Percentiles rank a stretch among this genome's conserved stretches.
Evolutionary conservation across 2,797 vertebrate species (phyloP).

Genomic region (Crypturellus tataupa): DNA sequence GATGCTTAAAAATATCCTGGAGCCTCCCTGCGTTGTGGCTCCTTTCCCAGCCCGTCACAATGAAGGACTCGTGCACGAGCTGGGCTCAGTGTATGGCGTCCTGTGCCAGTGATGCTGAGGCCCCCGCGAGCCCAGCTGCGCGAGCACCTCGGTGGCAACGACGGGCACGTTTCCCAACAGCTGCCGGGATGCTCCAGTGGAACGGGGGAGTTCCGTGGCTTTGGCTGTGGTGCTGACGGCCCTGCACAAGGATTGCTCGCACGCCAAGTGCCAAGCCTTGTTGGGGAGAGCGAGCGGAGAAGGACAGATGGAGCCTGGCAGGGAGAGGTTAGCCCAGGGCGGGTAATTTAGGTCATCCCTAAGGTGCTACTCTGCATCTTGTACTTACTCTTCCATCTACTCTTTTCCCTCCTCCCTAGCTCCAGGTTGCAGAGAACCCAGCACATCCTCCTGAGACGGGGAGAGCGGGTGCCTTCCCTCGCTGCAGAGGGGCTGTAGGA

Average conservation of each 20-base stretch:
- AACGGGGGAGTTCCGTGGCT: neutral
- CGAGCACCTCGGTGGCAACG: neutral
- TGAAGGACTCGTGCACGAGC: rapidly evolving
- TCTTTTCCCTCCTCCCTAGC: neutral
- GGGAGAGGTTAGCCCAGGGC: neutral
- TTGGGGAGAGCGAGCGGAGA: neutral
- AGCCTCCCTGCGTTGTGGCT: neutral
- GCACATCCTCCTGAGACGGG: too few species aligned
- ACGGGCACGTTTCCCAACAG: neutral
- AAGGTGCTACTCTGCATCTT: neutral
- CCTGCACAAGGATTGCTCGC: rapidly evolving
- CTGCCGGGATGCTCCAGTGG: neutral
- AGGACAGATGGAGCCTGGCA: conserved; percentile 22
- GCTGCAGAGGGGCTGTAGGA: neutral
- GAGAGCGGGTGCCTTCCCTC: too few species aligned
- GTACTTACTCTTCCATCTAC: neutral
- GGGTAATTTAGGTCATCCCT: neutral
- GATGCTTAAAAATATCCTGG: neutral
- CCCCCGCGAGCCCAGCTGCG: neutral
- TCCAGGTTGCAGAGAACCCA: neutral
- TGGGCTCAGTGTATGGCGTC: rapidly evolving
- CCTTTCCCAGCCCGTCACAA: neutral
- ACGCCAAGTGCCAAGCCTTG: neutral
- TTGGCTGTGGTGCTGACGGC: neutral
- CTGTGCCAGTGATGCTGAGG: neutral